These are phyloP conservation scores for Sesamia inferens DNA, from an alignment of 2,888 invertebrate genomes.

Conservation along the genomic window DNA sequence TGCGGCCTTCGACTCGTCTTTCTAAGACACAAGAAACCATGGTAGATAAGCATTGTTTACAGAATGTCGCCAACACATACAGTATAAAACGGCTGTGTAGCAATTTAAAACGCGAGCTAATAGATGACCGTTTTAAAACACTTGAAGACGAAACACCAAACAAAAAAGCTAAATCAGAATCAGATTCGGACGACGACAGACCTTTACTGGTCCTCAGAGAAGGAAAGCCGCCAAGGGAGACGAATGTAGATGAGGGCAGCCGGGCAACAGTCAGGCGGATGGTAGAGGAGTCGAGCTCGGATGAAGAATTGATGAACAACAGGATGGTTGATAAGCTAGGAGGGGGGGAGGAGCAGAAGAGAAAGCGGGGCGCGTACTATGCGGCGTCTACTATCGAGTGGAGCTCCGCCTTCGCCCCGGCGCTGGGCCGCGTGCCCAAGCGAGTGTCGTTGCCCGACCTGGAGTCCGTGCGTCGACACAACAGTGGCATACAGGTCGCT, in stretches of 20 bases:
- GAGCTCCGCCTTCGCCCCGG: neutral
- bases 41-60: neutral
- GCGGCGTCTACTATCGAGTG: conserved; percentile 15
- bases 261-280: neutral
- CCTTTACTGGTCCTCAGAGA: neutral
- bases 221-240: neutral
- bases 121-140: neutral
- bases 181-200: conserved; percentile 32
- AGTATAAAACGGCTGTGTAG: neutral
- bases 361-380: neutral
- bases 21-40: neutral
- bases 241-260: neutral
- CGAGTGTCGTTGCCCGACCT: conserved; percentile 62
- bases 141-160: neutral
- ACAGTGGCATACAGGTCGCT: conserved; percentile 59
- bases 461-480: conserved; percentile 53
- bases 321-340: neutral
- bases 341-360: neutral
- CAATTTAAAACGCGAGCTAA: conserved; percentile 24
- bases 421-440: conserved; percentile 24
- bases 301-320: neutral
- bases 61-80: neutral
- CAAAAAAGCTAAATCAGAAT: neutral
- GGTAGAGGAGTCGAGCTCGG: conserved; percentile 13
- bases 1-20: neutral